Conservation (phyloP, 1,140 invertebrate species). For the Theocolax elegans region DNA sequence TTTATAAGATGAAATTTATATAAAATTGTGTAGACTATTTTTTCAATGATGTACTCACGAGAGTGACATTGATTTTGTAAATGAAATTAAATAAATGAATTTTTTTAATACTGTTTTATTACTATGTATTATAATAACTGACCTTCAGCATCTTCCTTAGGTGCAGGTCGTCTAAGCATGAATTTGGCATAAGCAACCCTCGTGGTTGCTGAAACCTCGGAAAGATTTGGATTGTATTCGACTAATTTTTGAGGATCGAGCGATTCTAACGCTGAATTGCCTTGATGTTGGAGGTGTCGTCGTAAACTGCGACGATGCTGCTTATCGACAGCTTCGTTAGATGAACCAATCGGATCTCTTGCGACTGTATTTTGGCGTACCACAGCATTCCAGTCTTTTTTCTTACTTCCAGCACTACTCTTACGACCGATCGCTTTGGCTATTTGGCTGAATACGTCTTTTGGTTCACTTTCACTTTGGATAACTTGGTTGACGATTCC, state of each 20-base stretch:
- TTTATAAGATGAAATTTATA: no score
- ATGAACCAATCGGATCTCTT: constrained; percentile 82
- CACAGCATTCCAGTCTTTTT: constrained; percentile 87
- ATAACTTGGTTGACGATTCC: constrained; percentile 81
- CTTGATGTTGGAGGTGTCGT: constrained; percentile 72
- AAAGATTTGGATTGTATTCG: constrained; percentile 84
- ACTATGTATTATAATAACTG: no score
- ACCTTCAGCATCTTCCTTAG: constrained; percentile 5
- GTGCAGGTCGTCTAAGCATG: constrained; percentile 73
- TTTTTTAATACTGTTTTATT: no score
- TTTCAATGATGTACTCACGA: no score
- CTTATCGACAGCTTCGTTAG: constrained; percentile 72
- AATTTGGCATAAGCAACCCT: constrained; percentile 87
- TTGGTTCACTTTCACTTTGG: constrained; percentile 73
- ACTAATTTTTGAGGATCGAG: constrained; percentile 78
- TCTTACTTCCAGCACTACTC: constrained; percentile 70
- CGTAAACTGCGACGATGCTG: constrained; percentile 78
- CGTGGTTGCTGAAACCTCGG: constrained; percentile 77
- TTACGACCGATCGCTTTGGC: constrained; percentile 79
- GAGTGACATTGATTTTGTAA: no score
- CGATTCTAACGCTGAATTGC: constrained; percentile 69
- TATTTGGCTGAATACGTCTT: constrained; percentile 84
- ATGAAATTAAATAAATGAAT: no score
- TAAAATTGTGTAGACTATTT: no score
- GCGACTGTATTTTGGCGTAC: constrained; percentile 77